Evolutionary conservation across 2,113 vertebrate genomes (phyloP).

Genomic region (Harpagus bidentatus): DNA sequence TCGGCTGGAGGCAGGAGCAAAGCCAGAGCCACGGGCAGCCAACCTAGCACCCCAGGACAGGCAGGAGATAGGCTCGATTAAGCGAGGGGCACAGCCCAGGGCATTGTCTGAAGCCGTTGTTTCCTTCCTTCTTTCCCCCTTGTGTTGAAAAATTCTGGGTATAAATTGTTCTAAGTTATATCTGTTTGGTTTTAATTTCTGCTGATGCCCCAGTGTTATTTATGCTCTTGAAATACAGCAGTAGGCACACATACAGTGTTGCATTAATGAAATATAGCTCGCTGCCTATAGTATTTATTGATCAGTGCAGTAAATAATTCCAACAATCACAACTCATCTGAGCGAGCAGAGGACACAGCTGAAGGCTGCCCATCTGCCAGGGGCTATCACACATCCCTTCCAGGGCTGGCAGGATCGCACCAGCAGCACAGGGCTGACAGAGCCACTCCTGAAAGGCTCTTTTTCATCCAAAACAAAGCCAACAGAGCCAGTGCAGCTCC

Average conservation of each 20-base stretch:
- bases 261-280: background rate
- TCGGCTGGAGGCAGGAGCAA: background rate
- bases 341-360: background rate
- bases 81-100: background rate
- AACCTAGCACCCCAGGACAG: background rate
- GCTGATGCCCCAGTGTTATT: background rate
- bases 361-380: conserved; percentile 10
- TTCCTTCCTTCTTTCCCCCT: background rate
- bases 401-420: background rate
- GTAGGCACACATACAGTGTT: background rate
- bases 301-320: background rate
- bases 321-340: background rate
- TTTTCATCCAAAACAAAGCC: background rate
- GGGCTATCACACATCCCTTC: background rate
- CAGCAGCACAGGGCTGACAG: background rate
- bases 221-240: background rate
- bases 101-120: background rate
- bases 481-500: background rate
- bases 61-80: background rate
- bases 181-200: conserved; percentile 11
- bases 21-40: background rate
- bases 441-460: background rate
- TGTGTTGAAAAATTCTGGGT: background rate
- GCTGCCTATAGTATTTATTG: background rate
- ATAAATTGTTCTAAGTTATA: background rate